Evolutionary conservation across 64 coral and sea anemone genomes (phyloP).

Genomic region (Stichodactyla helianthus): DNA sequence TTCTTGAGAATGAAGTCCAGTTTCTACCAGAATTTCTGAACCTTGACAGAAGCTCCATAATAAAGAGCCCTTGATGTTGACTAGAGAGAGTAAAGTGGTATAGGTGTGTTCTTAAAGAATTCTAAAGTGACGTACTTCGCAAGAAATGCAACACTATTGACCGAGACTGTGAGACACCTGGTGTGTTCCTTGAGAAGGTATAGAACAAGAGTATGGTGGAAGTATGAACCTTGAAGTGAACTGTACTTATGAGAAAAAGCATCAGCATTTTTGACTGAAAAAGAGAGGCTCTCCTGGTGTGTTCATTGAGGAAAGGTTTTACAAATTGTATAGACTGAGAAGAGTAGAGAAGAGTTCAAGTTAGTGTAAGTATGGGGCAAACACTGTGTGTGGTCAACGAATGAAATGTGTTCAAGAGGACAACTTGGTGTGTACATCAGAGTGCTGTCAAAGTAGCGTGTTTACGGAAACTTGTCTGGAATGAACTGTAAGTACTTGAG

Average conservation of each 20-base stretch:
- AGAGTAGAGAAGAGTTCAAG: constrained; percentile 1
- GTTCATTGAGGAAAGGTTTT: background rate
- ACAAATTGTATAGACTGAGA: background rate
- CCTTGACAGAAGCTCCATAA: background rate
- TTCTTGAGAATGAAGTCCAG: background rate
- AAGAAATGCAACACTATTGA: background rate
- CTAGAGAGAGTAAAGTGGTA: background rate
- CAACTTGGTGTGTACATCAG: background rate
- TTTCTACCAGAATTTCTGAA: background rate
- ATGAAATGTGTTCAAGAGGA: constrained; percentile 1
- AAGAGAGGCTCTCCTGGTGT: background rate
- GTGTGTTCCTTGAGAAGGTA: background rate
- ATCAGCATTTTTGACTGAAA: background rate
- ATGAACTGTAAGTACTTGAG: constrained; percentile 2
- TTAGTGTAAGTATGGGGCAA: background rate
- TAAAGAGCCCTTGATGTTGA: background rate
- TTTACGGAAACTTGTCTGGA: background rate
- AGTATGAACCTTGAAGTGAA: background rate
- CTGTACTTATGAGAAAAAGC: background rate
- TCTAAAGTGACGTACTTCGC: background rate
- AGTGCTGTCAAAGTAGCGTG: background rate
- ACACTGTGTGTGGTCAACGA: background rate
- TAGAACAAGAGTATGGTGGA: background rate
- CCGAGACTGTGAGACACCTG: background rate
- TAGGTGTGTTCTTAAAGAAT: background rate